These are phyloP conservation scores for Aplocera efformata DNA, from an alignment of 2,888 invertebrate species.

Conservation along the genomic window DNA sequence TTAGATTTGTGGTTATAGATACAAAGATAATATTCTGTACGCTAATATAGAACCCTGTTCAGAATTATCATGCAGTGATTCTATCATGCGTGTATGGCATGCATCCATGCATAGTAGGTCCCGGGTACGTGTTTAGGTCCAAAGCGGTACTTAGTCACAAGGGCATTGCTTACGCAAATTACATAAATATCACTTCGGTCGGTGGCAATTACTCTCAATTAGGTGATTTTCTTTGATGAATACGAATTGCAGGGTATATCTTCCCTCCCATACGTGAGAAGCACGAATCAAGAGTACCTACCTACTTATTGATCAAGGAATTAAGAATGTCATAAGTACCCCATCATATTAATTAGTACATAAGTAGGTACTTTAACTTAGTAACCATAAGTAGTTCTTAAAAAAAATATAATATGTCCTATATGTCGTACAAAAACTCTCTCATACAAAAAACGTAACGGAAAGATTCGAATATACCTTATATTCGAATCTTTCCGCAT, in stretches of 20 bases:
- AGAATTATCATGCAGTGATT: background rate
- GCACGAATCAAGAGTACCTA: constrained; percentile 2
- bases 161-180: constrained; percentile 63
- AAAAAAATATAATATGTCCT: no score
- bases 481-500: no score
- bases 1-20: no score
- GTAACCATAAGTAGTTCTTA: no score
- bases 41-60: background rate
- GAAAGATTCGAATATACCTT: no score
- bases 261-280: constrained; percentile 41
- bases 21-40: no score
- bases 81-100: background rate
- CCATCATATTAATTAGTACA: constrained; percentile 10
- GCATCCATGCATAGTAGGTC: constrained; percentile 8
- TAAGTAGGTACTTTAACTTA: no score
- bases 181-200: constrained; percentile 53
- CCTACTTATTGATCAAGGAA: no score
- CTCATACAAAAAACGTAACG: no score
- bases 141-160: constrained; percentile 32
- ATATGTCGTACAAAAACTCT: no score
- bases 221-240: constrained; percentile 53
- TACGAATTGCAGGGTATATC: constrained; percentile 44
- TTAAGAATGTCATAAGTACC: no score
- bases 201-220: constrained; percentile 49
- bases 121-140: constrained; percentile 2